Base-by-base conservation (phyloP, 2,888 invertebrate species). In the Argynnis bischoffii region DNA sequence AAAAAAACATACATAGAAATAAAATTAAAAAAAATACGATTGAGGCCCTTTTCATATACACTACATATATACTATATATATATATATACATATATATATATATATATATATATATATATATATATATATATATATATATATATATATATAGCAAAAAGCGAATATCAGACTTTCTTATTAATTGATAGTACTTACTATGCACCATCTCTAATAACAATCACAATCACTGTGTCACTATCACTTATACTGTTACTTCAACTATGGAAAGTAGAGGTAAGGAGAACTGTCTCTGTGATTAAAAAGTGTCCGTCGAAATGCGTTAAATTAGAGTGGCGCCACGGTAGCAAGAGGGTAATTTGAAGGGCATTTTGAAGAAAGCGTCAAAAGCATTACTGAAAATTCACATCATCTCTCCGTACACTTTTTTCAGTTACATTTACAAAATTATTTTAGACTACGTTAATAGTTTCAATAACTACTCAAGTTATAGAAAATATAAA, bases 91-190 rank as follows among this genome's bases (percentile, higher is more conserved):
- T 48, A 47, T 26, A 59, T 41, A 41, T 41, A 41, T 41, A 41
- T 41, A 47, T 57, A 26, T 2, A 4, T 47, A 6, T n/a, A 21
- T 48, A 47, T 26, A 59, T 41, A 41, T 41, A 41, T 41, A 41
- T 41, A 47, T 57, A 26, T 2, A 4, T 47, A 6, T n/a, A 21
- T 41, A 41, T 41, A 41, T 41, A 41, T 41, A 47, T 57, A 26
- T 2, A 4, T 47, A 6, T n/a, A 21, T 48, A 47, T 26, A 59
- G 47, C 26, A 61, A 51, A 26, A 41, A 61, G 35, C 41, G 51
- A 61, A 61, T 55, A 55, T 61, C 61, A 61, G 41, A 61, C 50
- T 51, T 50, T 51, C 47, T 51, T 51, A 51, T 51, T 41, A 35
- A 18, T 18, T 51, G 35, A 51, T 41, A 61, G 61, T 53, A 50